These are phyloP conservation scores for Pempheris klunzingeri DNA, from an alignment of 2,797 vertebrate species.

Conservation along the genomic window DNA sequence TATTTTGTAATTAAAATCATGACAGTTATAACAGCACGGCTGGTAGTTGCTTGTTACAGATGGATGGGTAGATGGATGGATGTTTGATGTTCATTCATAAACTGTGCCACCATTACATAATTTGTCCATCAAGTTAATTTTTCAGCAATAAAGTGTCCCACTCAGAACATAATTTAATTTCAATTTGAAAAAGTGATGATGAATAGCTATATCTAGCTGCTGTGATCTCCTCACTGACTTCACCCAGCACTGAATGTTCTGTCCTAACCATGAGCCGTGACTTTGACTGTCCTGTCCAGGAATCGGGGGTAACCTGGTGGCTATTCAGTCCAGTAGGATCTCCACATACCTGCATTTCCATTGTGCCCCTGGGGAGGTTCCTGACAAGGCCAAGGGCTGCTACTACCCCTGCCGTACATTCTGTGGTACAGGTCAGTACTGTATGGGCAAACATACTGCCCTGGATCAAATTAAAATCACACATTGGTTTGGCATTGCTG, in stretches of 20 bases:
- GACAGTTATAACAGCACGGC: background rate
- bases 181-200: background rate
- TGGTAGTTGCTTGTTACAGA: background rate
- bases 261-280: background rate
- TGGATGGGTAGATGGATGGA: too few species aligned
- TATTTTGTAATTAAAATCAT: too few species aligned
- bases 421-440: constrained; percentile 89
- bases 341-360: constrained; percentile 97
- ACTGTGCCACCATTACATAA: background rate
- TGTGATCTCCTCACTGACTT: background rate
- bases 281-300: constrained; percentile 79
- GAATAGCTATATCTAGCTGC: background rate
- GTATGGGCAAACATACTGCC: too few species aligned
- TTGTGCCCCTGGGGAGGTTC: constrained; percentile 92
- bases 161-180: too few species aligned
- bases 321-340: constrained; percentile 97
- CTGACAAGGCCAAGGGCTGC: constrained; percentile 92
- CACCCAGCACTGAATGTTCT: background rate
- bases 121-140: background rate
- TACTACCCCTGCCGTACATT: constrained; percentile 94
- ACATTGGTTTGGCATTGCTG: background rate
- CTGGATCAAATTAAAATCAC: background rate
- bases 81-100: background rate
- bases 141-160: background rate
- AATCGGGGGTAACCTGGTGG: constrained; percentile 97